Evolutionary conservation across 2,797 vertebrate species (phyloP).

Genomic region (Synaphobranchus kaupii): DNA sequence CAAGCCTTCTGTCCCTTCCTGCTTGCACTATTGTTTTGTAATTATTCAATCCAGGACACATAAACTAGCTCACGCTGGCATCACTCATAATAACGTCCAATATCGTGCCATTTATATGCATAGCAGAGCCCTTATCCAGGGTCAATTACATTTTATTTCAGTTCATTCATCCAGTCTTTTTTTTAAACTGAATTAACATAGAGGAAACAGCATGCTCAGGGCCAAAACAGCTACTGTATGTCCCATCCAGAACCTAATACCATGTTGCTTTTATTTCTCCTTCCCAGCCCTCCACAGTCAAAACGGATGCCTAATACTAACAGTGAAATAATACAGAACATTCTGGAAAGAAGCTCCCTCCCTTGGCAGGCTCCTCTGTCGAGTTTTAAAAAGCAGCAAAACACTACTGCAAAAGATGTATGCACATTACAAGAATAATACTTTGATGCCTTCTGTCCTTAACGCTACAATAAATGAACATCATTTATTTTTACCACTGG

Average conservation of each 20-base stretch:
- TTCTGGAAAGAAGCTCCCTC: constrained; percentile 37
- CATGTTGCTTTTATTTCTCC: background rate
- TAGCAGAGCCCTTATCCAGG: background rate
- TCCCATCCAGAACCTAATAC: background rate
- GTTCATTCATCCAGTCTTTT: background rate
- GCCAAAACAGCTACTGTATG: background rate
- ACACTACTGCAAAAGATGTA: background rate
- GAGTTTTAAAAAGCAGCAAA: constrained; percentile 45
- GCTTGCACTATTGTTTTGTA: constrained; percentile 25
- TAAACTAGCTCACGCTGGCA: background rate
- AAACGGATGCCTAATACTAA: background rate
- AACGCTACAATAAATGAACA: background rate
- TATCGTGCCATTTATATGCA: background rate
- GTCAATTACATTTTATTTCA: constrained; percentile 2
- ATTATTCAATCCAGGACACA: constrained; percentile 3
- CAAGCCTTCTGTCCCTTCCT: constrained; percentile 24
- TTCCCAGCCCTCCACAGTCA: background rate
- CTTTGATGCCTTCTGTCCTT: background rate
- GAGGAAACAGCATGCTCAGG: background rate
- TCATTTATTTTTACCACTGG: background rate
- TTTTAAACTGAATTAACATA: background rate
- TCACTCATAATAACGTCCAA: background rate
- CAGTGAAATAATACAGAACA: constrained; percentile 23
- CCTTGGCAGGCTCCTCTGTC: constrained; percentile 45
- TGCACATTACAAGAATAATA: background rate